These are phyloP conservation scores for Bactericera cockerelli DNA, from an alignment of 1,140 invertebrate species.

Conservation along the genomic window DNA sequence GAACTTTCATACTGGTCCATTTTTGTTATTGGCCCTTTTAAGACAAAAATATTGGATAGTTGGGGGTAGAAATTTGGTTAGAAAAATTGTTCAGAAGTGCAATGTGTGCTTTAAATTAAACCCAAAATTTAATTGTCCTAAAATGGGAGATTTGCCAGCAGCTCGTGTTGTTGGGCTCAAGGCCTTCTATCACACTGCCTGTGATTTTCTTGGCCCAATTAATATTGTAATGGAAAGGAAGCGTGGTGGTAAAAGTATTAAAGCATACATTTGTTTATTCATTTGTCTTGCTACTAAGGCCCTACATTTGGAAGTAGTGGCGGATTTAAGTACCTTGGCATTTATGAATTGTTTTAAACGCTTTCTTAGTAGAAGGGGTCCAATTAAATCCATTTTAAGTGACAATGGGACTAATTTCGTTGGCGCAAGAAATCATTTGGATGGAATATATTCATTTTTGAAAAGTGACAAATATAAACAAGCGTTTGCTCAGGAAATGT, in stretches of 20 bases:
- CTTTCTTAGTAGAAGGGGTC: slow-evolving; percentile 22
- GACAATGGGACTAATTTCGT: slow-evolving; percentile 20
- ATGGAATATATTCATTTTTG: neutral
- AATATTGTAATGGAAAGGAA: neutral
- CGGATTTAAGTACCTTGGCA: slow-evolving; percentile 19
- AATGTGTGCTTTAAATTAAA: slow-evolving; percentile 13
- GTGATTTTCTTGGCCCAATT: slow-evolving; percentile 23
- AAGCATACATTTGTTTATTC: slow-evolving; percentile 21
- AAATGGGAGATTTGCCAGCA: slow-evolving; percentile 28
- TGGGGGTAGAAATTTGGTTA: slow-evolving; percentile 1
- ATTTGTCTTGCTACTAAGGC: slow-evolving; percentile 24
- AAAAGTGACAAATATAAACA: neutral
- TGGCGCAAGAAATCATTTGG: slow-evolving; percentile 13
- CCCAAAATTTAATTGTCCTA: slow-evolving; percentile 12
- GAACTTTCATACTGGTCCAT: slow-evolving; percentile 25
- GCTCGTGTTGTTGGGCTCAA: slow-evolving; percentile 20
- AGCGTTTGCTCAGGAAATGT: neutral
- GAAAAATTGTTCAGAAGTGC: slow-evolving; percentile 16
- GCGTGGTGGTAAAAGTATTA: neutral
- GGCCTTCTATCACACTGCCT: no score
- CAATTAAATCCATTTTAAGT: slow-evolving; percentile 8
- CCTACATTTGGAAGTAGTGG: slow-evolving; percentile 22
- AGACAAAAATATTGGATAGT: slow-evolving; percentile 14
- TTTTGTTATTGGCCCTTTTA: slow-evolving; percentile 12
- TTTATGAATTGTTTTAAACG: slow-evolving; percentile 22